Evolutionary conservation across 2,113 vertebrate species (phyloP).

Genomic region (Ursus arctos): DNA sequence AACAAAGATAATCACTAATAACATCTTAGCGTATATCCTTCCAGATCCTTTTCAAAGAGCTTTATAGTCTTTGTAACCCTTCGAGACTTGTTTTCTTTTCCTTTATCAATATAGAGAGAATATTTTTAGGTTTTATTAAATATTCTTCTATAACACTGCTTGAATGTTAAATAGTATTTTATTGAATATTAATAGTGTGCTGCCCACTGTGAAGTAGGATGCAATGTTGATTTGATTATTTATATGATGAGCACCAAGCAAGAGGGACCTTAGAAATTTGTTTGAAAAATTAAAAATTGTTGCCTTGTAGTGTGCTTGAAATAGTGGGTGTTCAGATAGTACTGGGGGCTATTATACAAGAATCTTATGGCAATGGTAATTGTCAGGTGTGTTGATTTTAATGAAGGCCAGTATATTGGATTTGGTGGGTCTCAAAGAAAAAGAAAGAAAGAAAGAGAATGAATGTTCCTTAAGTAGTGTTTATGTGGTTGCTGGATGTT

Average conservation of each 20-base stretch:
- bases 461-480: neutral
- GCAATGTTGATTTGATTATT: neutral
- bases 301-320: neutral
- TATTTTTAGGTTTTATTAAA: neutral
- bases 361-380: neutral
- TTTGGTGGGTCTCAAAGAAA: neutral
- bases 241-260: neutral
- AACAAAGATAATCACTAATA: neutral
- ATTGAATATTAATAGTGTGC: neutral
- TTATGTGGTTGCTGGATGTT: neutral
- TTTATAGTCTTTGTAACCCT: neutral
- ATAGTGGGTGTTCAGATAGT: neutral
- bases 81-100: conserved; percentile 15
- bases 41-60: neutral
- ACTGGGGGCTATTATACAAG: neutral
- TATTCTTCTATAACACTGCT: neutral
- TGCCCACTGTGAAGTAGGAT: neutral
- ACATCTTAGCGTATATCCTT: neutral
- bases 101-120: neutral
- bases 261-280: neutral
- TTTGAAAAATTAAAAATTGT: neutral
- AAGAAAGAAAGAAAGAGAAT: neutral
- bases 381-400: neutral
- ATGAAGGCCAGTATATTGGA: neutral
- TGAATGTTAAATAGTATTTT: conserved; percentile 8